Conservation (phyloP, 2,113 vertebrate species). For the Otocyon megalotis region DNA sequence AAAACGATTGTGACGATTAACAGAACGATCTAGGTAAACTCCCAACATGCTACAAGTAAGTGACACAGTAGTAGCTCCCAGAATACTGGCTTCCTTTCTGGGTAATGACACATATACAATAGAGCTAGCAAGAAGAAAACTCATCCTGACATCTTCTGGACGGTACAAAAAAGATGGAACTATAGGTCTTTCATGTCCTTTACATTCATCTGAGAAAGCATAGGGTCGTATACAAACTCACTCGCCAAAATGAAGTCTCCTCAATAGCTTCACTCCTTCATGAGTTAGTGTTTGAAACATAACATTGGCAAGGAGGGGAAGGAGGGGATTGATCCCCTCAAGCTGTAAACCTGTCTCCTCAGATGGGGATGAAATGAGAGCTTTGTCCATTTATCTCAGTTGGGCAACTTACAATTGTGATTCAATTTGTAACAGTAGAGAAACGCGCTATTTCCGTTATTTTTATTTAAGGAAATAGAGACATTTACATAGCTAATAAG, state of each 20-base stretch:
- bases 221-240: not conserved
- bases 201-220: not conserved
- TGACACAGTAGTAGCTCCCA: not conserved
- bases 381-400: slow-evolving; percentile 21
- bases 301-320: not conserved
- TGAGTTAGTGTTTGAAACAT: not conserved
- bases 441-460: not conserved
- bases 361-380: not conserved
- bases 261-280: not conserved
- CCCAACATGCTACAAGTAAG: not conserved
- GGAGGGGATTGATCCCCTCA: not conserved
- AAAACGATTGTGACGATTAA: not conserved
- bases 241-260: not conserved
- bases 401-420: not conserved
- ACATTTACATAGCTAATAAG: not conserved
- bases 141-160: not conserved
- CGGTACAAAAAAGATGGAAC: not conserved
- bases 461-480: slow-evolving; percentile 12
- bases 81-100: not conserved
- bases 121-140: not conserved
- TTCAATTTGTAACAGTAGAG: slow-evolving; percentile 25
- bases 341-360: not conserved
- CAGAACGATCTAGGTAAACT: not conserved
- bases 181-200: not conserved
- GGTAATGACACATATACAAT: not conserved